Conservation (phyloP, 2,113 vertebrate genomes). For the Chaenogobius annularis region DNA sequence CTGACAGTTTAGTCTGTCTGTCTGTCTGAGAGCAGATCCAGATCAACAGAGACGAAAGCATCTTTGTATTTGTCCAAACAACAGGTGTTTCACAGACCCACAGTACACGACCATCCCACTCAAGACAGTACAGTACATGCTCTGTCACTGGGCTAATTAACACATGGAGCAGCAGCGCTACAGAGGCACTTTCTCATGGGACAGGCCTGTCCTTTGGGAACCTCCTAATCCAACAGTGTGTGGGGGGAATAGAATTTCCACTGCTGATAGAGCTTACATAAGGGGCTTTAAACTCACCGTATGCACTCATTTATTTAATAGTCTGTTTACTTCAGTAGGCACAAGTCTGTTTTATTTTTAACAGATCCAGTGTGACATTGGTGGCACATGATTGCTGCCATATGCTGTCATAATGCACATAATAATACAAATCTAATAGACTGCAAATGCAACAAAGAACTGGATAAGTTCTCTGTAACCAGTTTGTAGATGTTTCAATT, state of each 20-base stretch:
- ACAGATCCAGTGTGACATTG: neutral
- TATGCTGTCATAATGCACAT: neutral
- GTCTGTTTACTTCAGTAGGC: neutral
- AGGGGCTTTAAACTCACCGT: neutral
- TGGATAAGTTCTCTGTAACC: too few species aligned
- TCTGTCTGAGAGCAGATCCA: slow-evolving; percentile 22
- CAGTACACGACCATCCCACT: slow-evolving; percentile 52
- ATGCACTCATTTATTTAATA: neutral
- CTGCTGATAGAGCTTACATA: slow-evolving; percentile 1
- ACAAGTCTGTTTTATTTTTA: neutral
- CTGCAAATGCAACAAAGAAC: neutral
- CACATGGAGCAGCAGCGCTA: slow-evolving; percentile 35
- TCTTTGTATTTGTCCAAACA: slow-evolving; percentile 60
- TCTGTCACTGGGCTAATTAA: slow-evolving; percentile 57
- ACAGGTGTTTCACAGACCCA: slow-evolving; percentile 65
- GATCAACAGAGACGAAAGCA: slow-evolving; percentile 45
- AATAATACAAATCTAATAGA: neutral
- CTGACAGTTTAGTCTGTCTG: neutral
- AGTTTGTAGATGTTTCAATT: neutral
- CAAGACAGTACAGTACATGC: slow-evolving; percentile 53
- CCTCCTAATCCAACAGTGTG: slow-evolving; percentile 10
- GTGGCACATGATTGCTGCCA: neutral
- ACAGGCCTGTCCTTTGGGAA: slow-evolving; percentile 25
- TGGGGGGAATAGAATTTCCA: slow-evolving; percentile 13
- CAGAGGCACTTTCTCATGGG: slow-evolving; percentile 50